Conservation (phyloP, 1,140 invertebrate species). For the Solenopsis fugax region DNA sequence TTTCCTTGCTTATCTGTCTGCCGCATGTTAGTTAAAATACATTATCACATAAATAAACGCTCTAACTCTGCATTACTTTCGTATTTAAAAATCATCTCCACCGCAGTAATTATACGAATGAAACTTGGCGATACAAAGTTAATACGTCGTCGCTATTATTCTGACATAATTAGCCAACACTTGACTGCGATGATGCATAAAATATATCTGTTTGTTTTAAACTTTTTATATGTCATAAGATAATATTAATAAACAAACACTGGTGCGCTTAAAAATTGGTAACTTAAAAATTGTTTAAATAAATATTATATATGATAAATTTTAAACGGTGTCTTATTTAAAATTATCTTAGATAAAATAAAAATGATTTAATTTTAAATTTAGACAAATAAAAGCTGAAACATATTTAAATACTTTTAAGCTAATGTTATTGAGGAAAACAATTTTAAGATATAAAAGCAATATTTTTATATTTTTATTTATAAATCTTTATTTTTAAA, state of each 20-base stretch:
- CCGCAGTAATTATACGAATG: neutral
- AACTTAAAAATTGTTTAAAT: too few species aligned
- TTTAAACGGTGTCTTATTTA: too few species aligned
- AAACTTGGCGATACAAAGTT: neutral
- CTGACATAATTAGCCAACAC: neutral
- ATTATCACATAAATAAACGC: neutral
- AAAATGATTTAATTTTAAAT: too few species aligned
- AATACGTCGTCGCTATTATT: neutral
- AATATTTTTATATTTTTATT: too few species aligned
- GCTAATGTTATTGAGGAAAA: too few species aligned
- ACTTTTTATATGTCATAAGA: neutral
- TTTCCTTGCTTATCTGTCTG: neutral
- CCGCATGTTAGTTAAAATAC: neutral
- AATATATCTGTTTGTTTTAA: neutral
- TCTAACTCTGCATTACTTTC: neutral
- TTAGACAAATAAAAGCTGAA: too few species aligned
- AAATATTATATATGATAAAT: too few species aligned
- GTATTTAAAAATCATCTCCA: constrained; percentile 26
- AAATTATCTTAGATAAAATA: too few species aligned
- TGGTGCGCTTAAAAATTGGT: too few species aligned
- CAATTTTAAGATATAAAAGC: too few species aligned
- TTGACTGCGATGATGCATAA: neutral
- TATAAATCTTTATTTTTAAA: too few species aligned
- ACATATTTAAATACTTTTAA: too few species aligned
- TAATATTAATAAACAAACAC: neutral